Percentiles rank a stretch among this genome's conserved stretches.
Evolutionary conservation across 2,797 vertebrate genomes (phyloP).

Genomic region (Microcaecilia unicolor): DNA sequence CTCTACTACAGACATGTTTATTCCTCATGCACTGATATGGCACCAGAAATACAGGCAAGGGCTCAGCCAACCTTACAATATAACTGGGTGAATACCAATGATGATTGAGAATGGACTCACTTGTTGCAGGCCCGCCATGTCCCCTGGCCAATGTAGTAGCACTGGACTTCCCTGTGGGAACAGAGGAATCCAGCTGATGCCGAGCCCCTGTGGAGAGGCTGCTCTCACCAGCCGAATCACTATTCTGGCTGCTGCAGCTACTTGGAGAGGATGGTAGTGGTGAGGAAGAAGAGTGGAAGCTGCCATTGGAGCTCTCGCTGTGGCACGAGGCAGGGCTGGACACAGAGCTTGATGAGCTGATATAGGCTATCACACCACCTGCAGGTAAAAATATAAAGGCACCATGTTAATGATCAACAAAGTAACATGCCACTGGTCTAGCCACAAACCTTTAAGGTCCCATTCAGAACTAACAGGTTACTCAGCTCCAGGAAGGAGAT

Average conservation of each 20-base stretch:
- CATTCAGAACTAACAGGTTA: no score
- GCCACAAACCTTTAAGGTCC: no score
- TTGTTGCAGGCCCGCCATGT: conserved; percentile 71
- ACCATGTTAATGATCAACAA: no score
- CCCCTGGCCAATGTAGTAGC: conserved; percentile 56
- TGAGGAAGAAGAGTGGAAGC: conserved; percentile 71
- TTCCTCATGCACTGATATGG: no score
- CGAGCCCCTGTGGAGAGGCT: conserved; percentile 52
- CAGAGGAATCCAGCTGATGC: conserved; percentile 42
- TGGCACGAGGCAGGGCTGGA: conserved; percentile 80
- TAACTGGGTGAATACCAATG: neutral
- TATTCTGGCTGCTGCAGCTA: conserved; percentile 47
- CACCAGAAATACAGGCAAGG: no score
- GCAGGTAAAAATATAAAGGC: conserved; percentile 23
- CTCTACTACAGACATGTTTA: no score
- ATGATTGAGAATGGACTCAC: conserved; percentile 70
- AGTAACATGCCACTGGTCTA: no score
- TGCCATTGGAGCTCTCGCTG: conserved; percentile 70
- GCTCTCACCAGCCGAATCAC: conserved; percentile 30
- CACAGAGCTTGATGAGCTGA: conserved; percentile 83
- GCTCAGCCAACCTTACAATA: no score
- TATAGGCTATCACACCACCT: conserved; percentile 95
- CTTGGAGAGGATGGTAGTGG: conserved; percentile 70
- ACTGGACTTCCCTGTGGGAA: conserved; percentile 41
- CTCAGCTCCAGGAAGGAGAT: no score